Conservation (phyloP, 2,888 invertebrate species). For the Oasisia sp. region DNA sequence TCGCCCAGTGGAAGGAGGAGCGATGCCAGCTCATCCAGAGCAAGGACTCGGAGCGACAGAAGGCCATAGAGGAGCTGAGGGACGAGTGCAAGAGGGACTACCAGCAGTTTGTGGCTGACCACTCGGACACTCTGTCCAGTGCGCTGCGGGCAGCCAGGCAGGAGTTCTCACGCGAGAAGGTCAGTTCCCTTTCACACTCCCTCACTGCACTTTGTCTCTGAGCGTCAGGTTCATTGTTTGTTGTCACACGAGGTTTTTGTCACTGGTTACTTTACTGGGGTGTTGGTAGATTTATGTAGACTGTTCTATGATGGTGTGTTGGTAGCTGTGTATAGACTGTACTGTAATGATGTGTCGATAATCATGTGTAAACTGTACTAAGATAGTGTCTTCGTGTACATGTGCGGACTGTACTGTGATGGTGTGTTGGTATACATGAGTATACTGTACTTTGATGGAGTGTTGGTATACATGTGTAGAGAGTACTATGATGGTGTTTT, state of each 20-base stretch:
- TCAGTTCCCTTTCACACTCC: conserved; percentile 29
- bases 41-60: conserved; percentile 48
- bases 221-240: neutral
- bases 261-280: neutral
- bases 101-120: conserved; percentile 49
- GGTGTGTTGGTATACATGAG: too few relatives aligned
- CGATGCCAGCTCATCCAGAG: conserved; percentile 43
- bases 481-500: too few relatives aligned
- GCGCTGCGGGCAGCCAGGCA: conserved; percentile 50
- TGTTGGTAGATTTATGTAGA: too few relatives aligned
- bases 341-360: neutral
- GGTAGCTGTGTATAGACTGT: neutral
- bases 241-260: neutral
- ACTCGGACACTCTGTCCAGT: conserved; percentile 53
- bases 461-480: neutral
- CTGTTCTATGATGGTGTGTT: neutral
- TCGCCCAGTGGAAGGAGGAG: conserved; percentile 41
- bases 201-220: neutral
- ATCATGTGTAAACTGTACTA: neutral
- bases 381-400: too few relatives aligned
- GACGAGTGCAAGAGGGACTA: conserved; percentile 51
- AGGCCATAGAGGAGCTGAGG: conserved; percentile 43
- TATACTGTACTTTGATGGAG: too few relatives aligned
- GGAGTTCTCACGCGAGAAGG: conserved; percentile 50
- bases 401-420: too few relatives aligned